Conservation (phyloP, 2,888 invertebrate genomes). For the Synanthedon tipuliformis region DNA sequence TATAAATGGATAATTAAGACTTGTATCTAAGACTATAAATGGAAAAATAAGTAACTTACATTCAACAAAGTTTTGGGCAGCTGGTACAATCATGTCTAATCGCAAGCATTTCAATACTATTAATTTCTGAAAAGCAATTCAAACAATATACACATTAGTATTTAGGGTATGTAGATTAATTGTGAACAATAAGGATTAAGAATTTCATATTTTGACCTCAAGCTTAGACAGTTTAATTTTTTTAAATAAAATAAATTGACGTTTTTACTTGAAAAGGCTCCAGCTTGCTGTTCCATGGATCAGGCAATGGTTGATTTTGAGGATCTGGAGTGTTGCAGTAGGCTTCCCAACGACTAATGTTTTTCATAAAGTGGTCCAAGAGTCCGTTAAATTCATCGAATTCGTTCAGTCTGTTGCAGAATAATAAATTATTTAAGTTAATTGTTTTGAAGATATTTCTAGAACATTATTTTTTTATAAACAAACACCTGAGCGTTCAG, state of each 20-base stretch:
- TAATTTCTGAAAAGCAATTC: slow-evolving; percentile 70
- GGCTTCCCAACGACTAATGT: slow-evolving; percentile 75
- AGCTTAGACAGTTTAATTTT: no score
- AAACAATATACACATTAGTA: neutral
- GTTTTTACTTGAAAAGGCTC: slow-evolving; percentile 65
- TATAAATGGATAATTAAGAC: no score
- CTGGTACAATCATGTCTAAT: slow-evolving; percentile 88
- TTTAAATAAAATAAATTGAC: neutral
- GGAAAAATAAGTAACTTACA: slow-evolving; percentile 40
- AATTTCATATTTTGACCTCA: neutral
- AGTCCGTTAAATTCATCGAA: slow-evolving; percentile 70
- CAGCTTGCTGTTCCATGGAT: slow-evolving; percentile 75
- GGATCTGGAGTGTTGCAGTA: slow-evolving; percentile 83
- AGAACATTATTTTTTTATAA: no score
- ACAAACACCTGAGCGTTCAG: neutral
- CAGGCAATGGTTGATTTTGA: slow-evolving; percentile 76
- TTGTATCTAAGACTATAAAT: no score
- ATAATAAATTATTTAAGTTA: no score
- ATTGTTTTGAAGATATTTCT: no score
- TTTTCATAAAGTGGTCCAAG: slow-evolving; percentile 70
- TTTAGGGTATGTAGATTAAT: neutral
- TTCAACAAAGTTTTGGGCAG: slow-evolving; percentile 77
- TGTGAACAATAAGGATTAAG: no score
- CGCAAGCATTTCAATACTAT: slow-evolving; percentile 84
- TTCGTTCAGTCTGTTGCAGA: slow-evolving; percentile 51